Evolutionary conservation across 2,113 vertebrate species (phyloP), one percentile per base, ranked within the genome.

Genomic region (Alligator mississippiensis): DNA sequence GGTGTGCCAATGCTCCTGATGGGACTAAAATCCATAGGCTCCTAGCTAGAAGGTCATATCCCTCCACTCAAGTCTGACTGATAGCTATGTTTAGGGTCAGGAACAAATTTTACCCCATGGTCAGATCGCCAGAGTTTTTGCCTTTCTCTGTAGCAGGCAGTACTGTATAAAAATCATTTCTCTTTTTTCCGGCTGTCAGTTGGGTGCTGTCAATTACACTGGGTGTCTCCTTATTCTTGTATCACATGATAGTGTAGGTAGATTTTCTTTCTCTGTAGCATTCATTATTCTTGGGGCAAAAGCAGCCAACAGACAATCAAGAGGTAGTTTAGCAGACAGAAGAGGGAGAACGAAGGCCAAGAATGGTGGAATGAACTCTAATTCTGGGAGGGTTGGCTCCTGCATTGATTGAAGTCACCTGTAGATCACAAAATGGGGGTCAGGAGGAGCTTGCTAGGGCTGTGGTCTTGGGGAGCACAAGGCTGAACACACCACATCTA

Each of bases 261-360:
- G 60, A 18, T 54, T 5, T 17, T 90, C 47, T 25, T 68, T 91
- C 66, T 74, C 54, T 54, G 3, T 74, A 74, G 34, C 22, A 82
- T 89, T 77, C 82, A 63, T 74, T 80, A 72, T 78, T 79, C 77
- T 16, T 61, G 28, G 47, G 85, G 88, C 17, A 61, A 59, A 62
- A 60, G 70, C 15, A 90, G 90, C 11, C 61, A 95, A 38, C 13
- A 78, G 30, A 30, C 58, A 93, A 66, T 13, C 55, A 91, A 83
- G 28, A 86, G 21, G 2, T 63, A 85, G 81, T 3, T 8, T 22
- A 74, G 38, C 70, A 74, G 19, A 47, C 10, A 18, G 68, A 30
- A 70, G 22, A 70, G 16, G 64, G 4, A 68, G 84, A 87, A 76
- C 4, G 4, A 38, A 54, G 22, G 82, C 38, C 47, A 77, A 88